Evolutionary conservation across 2,113 vertebrate species (phyloP), one percentile per base, ranked within the genome.

Genomic region (Microtus oregoni): DNA sequence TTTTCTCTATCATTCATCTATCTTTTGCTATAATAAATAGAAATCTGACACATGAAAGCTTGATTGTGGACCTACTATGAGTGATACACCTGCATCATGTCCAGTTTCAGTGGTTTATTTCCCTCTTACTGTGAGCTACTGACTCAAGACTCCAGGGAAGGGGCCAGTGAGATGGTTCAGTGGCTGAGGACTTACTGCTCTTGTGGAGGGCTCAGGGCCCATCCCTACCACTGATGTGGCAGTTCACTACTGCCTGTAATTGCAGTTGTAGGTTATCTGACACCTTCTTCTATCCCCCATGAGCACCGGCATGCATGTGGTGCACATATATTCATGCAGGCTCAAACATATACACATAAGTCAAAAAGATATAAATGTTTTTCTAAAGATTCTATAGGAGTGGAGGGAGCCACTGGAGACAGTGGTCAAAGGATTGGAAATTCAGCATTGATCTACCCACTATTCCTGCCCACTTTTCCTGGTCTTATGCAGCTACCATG

Each of bases 401-500:
- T n/a, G 0, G 32, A 88, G 26, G 10, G 2, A 83, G 7, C 55
- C 81, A 24, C 50, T 13, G 73, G 65, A 77, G 38, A 55, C 17
- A 81, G 24, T 24, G 1, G 0, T 10, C 11, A 2, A 79, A 87
- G 26, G n/a, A 58, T 13, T 52, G 89, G 55, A 88, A 75, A 72
- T 7, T 13, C 12, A 67, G 63, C 30, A 9, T 63, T 32, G 50
- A 1, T 38, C 72, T 41, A 2, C 19, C 38, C 47, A 2, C 47
- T 7, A 8, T 58, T 41, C 3, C 35, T 24, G 19, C 50, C 3
- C 58, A 63, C 61, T 28, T 35, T 77, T 90, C 65, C 81, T 70
- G 10, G 95, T 86, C 89, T 20, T 19, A 19, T 90, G 90, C 76
- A 95, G 85, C 72, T 1, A 24, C 24, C 76, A 94, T 90, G 96